These are phyloP conservation scores for Ambastaia sidthimunki DNA, from an alignment of 2,797 vertebrate species.

Conservation along the genomic window DNA sequence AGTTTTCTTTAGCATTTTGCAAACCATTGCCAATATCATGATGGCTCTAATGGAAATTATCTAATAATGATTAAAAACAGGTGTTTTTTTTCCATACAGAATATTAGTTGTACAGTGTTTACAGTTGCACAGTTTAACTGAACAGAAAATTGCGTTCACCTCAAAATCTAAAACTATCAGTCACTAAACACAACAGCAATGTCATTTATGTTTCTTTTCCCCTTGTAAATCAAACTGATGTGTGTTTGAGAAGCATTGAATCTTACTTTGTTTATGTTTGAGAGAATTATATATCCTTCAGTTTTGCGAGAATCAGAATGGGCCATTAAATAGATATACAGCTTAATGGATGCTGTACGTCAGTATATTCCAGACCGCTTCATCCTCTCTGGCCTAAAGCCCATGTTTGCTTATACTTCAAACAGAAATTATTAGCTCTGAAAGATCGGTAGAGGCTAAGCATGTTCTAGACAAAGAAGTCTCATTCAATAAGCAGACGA, in stretches of 20 bases:
- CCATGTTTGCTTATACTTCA: conserved; percentile 19
- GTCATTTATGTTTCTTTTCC: background rate
- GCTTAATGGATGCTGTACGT: conserved; percentile 15
- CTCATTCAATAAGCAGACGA: conserved; percentile 20
- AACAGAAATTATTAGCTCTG: conserved; percentile 24
- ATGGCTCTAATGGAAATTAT: background rate
- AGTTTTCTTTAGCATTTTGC: background rate
- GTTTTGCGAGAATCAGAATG: conserved; percentile 22
- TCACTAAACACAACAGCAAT: conserved; percentile 7
- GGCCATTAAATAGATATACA: conserved; percentile 3
- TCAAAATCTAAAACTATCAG: background rate
- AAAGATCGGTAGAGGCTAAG: conserved; percentile 11
- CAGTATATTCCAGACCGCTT: background rate
- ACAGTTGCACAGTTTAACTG: background rate
- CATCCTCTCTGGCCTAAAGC: background rate
- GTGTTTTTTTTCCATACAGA: no score
- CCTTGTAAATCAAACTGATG: conserved; percentile 8
- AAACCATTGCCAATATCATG: background rate
- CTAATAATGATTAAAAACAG: background rate
- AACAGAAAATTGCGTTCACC: background rate
- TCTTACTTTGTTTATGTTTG: conserved; percentile 17
- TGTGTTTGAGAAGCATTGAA: background rate
- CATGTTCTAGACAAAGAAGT: conserved; percentile 16
- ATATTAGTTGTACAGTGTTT: background rate
- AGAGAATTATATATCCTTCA: conserved; percentile 16